phyloP scores from a whole-genome alignment of 2,113 vertebrate species.

The Abramis brama region DNA sequence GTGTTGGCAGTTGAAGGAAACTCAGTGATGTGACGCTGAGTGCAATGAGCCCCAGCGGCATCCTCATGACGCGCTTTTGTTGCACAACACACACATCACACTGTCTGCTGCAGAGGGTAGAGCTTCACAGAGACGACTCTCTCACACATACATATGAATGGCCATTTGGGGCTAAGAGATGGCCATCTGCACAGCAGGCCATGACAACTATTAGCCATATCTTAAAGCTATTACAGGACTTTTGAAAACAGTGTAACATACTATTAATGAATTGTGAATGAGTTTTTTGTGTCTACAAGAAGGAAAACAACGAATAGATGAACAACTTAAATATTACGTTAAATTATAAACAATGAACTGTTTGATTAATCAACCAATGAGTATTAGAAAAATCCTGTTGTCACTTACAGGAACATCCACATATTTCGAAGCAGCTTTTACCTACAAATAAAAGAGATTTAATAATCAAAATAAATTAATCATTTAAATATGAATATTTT shows the following conservation, averaged over 20 bases:
- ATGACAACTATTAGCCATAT: not conserved
- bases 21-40: constrained; percentile 82
- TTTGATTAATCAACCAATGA: constrained; percentile 15
- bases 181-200: constrained; percentile 64
- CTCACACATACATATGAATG: constrained; percentile 67
- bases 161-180: constrained; percentile 64
- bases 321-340: not conserved
- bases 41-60: constrained; percentile 61
- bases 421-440: constrained; percentile 99
- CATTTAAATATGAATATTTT: not conserved
- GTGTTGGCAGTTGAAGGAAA: constrained; percentile 84
- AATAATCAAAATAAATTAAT: not conserved
- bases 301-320: not conserved
- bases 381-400: constrained; percentile 46
- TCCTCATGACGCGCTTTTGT: constrained; percentile 71
- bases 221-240: not conserved
- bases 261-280: not conserved
- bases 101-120: constrained; percentile 63
- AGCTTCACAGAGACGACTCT: constrained; percentile 44
- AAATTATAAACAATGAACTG: not conserved
- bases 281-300: not conserved
- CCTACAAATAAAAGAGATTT: constrained; percentile 72
- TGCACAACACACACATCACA: constrained; percentile 71
- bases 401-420: constrained; percentile 99
- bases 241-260: constrained; percentile 48